Conservation (phyloP, 2,797 vertebrate genomes). For the Lepidocolaptes lacrymiger region DNA sequence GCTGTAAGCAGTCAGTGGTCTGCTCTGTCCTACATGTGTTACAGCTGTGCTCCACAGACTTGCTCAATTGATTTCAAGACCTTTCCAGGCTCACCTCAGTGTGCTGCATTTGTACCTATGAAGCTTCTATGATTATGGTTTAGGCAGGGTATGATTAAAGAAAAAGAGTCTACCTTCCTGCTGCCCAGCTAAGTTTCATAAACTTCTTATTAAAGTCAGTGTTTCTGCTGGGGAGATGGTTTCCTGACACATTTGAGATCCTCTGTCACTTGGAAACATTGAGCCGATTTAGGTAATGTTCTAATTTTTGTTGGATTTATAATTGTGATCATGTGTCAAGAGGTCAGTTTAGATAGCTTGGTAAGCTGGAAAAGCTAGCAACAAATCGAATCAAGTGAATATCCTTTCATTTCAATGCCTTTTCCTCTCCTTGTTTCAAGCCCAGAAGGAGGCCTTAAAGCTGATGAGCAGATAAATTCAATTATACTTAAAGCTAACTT, state of each 20-base stretch:
- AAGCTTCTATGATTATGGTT: not conserved
- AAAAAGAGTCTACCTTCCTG: not conserved
- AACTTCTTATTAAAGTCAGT: not conserved
- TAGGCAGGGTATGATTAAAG: not conserved
- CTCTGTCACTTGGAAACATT: not conserved
- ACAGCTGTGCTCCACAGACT: not conserved
- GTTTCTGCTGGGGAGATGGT: not conserved
- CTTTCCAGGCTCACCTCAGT: not conserved
- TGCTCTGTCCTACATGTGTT: not conserved
- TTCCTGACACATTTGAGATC: not conserved
- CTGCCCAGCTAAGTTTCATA: not conserved
- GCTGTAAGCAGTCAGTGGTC: rapidly evolving
- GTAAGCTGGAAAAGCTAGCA: constrained; percentile 41
- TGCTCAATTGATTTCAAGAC: rapidly evolving
- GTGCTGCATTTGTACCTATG: not conserved
- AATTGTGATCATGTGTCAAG: constrained; percentile 38
- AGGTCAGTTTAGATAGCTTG: constrained; percentile 33
- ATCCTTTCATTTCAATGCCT: constrained; percentile 30
- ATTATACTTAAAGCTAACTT: constrained; percentile 63
- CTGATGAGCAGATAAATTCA: constrained; percentile 68
- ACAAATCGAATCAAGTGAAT: constrained; percentile 63
- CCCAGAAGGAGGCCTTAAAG: constrained; percentile 65
- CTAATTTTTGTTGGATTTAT: constrained; percentile 40
- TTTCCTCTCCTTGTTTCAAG: constrained; percentile 55
- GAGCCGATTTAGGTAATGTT: not conserved